phyloP scores from a whole-genome alignment of 2,888 invertebrate species.

The Cryptophagus acutangulus region DNA sequence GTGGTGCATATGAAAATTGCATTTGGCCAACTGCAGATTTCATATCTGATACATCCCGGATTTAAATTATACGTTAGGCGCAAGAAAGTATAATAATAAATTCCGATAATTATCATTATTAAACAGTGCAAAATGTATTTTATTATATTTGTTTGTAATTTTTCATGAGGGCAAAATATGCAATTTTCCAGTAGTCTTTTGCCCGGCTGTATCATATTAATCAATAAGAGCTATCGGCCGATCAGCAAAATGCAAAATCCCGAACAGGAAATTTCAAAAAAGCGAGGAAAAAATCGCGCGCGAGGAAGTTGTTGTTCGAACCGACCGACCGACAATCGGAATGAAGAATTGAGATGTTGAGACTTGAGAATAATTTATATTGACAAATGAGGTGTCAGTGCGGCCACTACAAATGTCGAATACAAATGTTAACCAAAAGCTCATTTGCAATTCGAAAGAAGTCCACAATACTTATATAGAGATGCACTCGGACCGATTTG shows the following conservation, averaged over 20 bases:
- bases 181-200: constrained; percentile 50
- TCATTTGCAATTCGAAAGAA: constrained; percentile 45
- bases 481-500: neutral
- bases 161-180: constrained; percentile 48
- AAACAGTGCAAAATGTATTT: constrained; percentile 46
- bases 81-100: constrained; percentile 49
- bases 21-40: constrained; percentile 21
- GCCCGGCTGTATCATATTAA: constrained; percentile 45
- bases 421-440: constrained; percentile 44
- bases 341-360: too few relatives aligned
- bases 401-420: constrained; percentile 45
- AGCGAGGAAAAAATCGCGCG: too few relatives aligned
- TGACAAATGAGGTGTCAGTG: constrained; percentile 48
- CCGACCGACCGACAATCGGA: too few relatives aligned
- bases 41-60: constrained; percentile 41
- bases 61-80: constrained; percentile 46
- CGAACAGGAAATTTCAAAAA: too few relatives aligned
- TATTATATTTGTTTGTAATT: constrained; percentile 51
- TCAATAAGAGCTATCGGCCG: too few relatives aligned
- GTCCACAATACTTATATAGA: constrained; percentile 1
- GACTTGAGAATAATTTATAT: constrained; percentile 46
- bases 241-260: too few relatives aligned
- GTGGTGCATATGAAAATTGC: neutral
- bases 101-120: constrained; percentile 51
- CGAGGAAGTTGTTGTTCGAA: too few relatives aligned